Evolutionary conservation across 2,888 invertebrate species (phyloP).

Genomic region (Pollenia amentaria): DNA sequence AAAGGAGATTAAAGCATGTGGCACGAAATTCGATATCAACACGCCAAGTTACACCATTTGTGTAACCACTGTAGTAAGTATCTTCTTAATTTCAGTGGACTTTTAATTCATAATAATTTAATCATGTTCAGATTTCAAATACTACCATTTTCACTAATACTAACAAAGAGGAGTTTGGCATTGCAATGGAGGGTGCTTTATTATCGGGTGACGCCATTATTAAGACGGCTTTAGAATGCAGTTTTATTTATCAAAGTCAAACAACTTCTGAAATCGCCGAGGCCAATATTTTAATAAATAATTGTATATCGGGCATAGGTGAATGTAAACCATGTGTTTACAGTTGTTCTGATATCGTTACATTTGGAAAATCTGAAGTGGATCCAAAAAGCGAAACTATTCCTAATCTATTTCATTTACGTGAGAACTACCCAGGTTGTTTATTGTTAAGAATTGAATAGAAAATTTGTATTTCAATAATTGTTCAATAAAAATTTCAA

Average conservation of each 20-base stretch:
- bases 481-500: too few relatives aligned
- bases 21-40: not conserved
- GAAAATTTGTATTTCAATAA: not conserved
- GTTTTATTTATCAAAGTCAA: conserved; percentile 22
- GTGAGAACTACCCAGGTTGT: not conserved
- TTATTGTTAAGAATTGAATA: conserved; percentile 3
- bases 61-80: conserved; percentile 6
- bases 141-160: conserved; percentile 1
- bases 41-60: conserved; percentile 22
- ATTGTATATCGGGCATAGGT: conserved; percentile 34
- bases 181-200: conserved; percentile 31
- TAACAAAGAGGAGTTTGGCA: conserved; percentile 52
- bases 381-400: conserved; percentile 47
- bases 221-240: conserved; percentile 60
- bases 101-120: not conserved
- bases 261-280: conserved; percentile 11
- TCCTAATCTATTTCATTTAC: conserved; percentile 62
- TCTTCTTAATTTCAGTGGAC: not conserved
- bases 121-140: conserved; percentile 32
- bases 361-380: not conserved
- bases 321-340: conserved; percentile 9
- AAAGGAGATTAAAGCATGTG: conserved; percentile 13
- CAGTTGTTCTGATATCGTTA: conserved; percentile 13
- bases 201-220: conserved; percentile 49
- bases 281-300: conserved; percentile 22